These are phyloP conservation scores for Sebastes schlegelii DNA, from an alignment of 2,113 vertebrate genomes.

Conservation along the genomic window DNA sequence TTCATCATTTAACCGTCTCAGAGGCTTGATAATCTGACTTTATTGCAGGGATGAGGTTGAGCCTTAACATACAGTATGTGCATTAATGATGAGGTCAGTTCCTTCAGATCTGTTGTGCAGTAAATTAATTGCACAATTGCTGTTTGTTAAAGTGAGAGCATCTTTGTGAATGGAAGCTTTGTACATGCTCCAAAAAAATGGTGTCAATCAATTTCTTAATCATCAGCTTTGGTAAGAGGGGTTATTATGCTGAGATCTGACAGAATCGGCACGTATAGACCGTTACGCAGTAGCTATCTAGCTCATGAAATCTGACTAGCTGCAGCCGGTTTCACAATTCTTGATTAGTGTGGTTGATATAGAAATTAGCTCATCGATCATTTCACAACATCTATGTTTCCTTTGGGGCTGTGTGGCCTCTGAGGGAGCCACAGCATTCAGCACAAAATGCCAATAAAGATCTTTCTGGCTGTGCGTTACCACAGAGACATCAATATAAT, in stretches of 20 bases:
- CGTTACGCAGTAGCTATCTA: too few relatives aligned
- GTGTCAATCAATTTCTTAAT: too few relatives aligned
- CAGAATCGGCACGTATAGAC: not conserved
- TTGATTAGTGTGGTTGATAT: not conserved
- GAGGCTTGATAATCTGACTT: not conserved
- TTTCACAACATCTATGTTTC: not conserved
- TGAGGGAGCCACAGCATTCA: not conserved
- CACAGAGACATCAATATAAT: not conserved
- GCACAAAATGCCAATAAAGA: not conserved
- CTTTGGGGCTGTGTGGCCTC: not conserved
- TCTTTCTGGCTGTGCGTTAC: not conserved
- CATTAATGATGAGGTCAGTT: constrained; percentile 18
- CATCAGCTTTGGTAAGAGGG: too few relatives aligned
- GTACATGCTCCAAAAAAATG: not conserved
- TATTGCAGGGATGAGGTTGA: constrained; percentile 5
- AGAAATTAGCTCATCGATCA: not conserved
- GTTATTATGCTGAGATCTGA: too few relatives aligned
- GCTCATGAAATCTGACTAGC: too few relatives aligned
- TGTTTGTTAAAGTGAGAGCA: too few relatives aligned
- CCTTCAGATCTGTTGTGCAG: constrained; percentile 8
- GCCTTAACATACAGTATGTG: constrained; percentile 12
- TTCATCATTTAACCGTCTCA: constrained; percentile 9
- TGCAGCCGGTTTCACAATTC: not conserved
- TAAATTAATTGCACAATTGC: constrained; percentile 10
- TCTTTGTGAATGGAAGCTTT: not conserved